Evolutionary conservation across 2,113 vertebrate genomes (phyloP).

Genomic region (Tautogolabrus adspersus): DNA sequence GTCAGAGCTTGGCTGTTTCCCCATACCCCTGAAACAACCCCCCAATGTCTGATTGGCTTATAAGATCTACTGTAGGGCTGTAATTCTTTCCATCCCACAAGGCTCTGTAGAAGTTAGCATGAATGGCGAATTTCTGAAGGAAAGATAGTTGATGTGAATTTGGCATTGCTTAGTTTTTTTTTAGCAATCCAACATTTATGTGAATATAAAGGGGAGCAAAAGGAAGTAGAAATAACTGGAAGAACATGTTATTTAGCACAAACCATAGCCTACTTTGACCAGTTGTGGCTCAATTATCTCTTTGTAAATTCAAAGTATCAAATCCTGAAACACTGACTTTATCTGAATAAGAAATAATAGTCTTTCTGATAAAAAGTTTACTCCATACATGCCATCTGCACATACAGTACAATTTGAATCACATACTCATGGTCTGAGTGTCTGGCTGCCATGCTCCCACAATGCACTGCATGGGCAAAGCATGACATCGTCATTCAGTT

Average conservation of each 20-base stretch:
- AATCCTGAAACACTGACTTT: constrained; percentile 13
- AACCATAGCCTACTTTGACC: constrained; percentile 1
- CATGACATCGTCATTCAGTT: constrained; percentile 60
- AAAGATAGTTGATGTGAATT: constrained; percentile 60
- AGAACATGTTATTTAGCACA: constrained; percentile 7
- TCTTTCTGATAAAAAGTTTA: background rate
- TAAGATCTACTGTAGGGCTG: constrained; percentile 63
- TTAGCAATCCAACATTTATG: constrained; percentile 19
- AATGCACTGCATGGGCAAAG: constrained; percentile 51
- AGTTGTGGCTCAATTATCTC: background rate
- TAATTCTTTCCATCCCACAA: constrained; percentile 79
- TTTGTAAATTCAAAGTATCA: background rate
- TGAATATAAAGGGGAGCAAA: constrained; percentile 6
- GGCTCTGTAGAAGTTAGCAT: constrained; percentile 66
- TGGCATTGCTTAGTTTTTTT: constrained; percentile 48
- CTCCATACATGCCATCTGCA: background rate
- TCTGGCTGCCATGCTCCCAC: constrained; percentile 46
- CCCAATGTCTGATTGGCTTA: constrained; percentile 74
- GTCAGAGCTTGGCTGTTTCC: constrained; percentile 69
- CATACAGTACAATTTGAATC: constrained; percentile 43
- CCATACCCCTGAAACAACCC: constrained; percentile 52
- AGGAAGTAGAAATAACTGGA: background rate
- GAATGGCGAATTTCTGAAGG: constrained; percentile 64
- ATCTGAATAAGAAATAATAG: constrained; percentile 16
- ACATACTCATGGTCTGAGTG: constrained; percentile 46